Evolutionary conservation across 2,797 vertebrate genomes (phyloP), one percentile per base, ranked within the genome.

Genomic region (Tamandua tetradactyla): DNA sequence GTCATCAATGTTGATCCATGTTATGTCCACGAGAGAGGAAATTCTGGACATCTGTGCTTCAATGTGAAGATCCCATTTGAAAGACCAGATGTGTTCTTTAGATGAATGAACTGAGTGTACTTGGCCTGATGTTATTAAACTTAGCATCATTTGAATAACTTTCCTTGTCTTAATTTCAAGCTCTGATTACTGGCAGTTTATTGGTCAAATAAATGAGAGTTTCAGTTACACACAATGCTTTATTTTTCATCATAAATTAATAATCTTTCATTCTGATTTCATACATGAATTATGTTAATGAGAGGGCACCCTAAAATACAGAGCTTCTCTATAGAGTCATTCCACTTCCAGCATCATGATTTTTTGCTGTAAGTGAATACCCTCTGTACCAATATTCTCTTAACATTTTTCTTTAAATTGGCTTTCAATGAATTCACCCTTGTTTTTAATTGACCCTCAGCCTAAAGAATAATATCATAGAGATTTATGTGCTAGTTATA

Each of bases 101-200:
- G 49, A 94, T 40, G 9, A 9, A 32, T 57, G 30, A 74, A 82
- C 40, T 88, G 11, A 4, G 30, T 7, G 22, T 61, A 64, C 79
- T 74, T 94, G 74, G 66, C 79, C 83, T 94, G 17, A 89, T 93
- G 62, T 81, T 94, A 75, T 83, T 94, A 92, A 96, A 83, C 75
- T 25, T 68, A 86, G 30, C 76, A 59, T 87, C 49, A 80, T 78
- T 91, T 93, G 91, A 89, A 84, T 92, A 94, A 44, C 22, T 89
- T 64, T 32, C 2, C 30, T 91, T 91, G 12, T 86, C 91, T 97
- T 87, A 83, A 94, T 94, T 94, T 89, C 49, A 64, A 87, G 49
- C 6, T 61, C 72, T 93, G 42, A n/a, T 78, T 89, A 10, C 35
- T 68, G 22, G 76, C 81, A 59, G 89, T 90, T 86, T 92, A 37